phyloP scores from a whole-genome alignment of 2,888 invertebrate species.

The Pherbina coryleti region DNA sequence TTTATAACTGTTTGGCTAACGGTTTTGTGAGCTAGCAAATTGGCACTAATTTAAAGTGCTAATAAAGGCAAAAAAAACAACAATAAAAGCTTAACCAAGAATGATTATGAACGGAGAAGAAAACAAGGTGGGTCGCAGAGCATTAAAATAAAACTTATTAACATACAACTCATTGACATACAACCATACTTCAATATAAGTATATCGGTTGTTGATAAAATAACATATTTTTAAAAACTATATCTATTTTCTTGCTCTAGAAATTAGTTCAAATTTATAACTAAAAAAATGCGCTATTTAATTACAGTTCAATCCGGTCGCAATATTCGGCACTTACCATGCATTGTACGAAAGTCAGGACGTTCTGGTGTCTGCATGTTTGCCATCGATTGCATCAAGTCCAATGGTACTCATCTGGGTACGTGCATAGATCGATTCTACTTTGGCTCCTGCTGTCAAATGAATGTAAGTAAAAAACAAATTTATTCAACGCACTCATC shows the following conservation, averaged over 20 bases:
- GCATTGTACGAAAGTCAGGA: conserved; percentile 83
- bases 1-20: conserved; percentile 59
- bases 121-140: not conserved
- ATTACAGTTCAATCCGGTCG: conserved; percentile 83
- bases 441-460: conserved; percentile 92
- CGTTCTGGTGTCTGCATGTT: conserved; percentile 93
- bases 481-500: not conserved
- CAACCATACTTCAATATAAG: no score
- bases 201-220: no score
- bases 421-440: conserved; percentile 94
- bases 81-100: conserved; percentile 51
- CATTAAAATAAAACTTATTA: not conserved
- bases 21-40: conserved; percentile 55
- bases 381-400: conserved; percentile 90
- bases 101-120: not conserved
- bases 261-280: no score
- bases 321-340: conserved; percentile 90
- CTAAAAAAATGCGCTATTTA: conserved; percentile 47
- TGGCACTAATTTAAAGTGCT: conserved; percentile 60
- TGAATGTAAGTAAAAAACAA: conserved; percentile 70
- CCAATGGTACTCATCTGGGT: conserved; percentile 91
- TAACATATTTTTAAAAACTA: no score
- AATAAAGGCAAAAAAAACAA: conserved; percentile 47
- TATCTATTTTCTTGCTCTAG: no score
- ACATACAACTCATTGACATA: no score